Evolutionary conservation across 2,113 vertebrate species (phyloP).

Genomic region (Guaruba guarouba): DNA sequence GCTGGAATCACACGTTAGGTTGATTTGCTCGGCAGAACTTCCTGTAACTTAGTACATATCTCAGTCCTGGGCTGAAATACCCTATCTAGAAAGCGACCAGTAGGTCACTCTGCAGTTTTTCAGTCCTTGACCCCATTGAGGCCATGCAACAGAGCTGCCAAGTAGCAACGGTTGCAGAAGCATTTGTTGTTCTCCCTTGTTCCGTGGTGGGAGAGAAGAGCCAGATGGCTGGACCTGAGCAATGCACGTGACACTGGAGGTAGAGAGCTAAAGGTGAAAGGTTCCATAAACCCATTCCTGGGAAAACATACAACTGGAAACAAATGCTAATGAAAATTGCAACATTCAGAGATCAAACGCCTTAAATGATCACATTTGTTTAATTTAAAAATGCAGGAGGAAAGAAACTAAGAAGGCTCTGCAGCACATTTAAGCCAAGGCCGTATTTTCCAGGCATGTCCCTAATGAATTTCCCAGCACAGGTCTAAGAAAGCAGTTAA

Average conservation of each 20-base stretch:
- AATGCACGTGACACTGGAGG: background rate
- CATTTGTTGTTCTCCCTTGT: background rate
- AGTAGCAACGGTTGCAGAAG: background rate
- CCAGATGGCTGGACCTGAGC: conserved; percentile 24
- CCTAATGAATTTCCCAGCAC: conserved; percentile 8
- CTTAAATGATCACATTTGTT: conserved; percentile 34
- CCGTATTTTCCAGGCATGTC: background rate
- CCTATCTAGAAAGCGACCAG: background rate
- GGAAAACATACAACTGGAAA: conserved; percentile 40
- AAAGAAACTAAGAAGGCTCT: background rate
- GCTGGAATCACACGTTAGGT: background rate
- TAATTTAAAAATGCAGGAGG: conserved; percentile 6
- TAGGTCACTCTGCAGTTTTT: background rate
- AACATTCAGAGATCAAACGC: background rate
- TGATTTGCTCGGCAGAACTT: background rate
- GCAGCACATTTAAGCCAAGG: background rate
- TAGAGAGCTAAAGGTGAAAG: conserved; percentile 13
- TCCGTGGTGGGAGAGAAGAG: conserved; percentile 19
- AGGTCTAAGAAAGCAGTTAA: background rate
- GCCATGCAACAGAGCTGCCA: background rate
- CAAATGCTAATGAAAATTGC: conserved; percentile 35
- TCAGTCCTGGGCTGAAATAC: background rate
- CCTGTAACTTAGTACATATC: background rate
- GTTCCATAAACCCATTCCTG: background rate
- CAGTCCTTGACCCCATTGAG: background rate